These are phyloP conservation scores for Montipora foliosa DNA, from an alignment of 64 coral and sea anemone genomes.

Conservation along the genomic window DNA sequence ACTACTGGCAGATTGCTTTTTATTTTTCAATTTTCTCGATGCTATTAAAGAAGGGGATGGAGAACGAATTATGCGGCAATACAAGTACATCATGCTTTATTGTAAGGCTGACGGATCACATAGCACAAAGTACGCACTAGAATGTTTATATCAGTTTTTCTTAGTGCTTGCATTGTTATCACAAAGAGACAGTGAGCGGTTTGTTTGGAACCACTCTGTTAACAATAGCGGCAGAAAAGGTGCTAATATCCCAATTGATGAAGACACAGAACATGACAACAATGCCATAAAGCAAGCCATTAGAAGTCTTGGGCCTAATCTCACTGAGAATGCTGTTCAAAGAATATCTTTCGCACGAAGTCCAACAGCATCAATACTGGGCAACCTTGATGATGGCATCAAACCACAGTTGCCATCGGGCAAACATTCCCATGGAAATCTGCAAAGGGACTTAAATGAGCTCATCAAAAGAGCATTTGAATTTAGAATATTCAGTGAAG, in stretches of 20 bases:
- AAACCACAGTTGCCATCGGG: too few species aligned
- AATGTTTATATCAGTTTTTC: slow-evolving; percentile 37
- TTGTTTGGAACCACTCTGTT: slow-evolving; percentile 26
- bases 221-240: slow-evolving; percentile 37
- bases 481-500: too few species aligned
- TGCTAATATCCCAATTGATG: slow-evolving; percentile 59
- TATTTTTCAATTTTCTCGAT: too few species aligned
- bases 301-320: slow-evolving; percentile 1
- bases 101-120: slow-evolving; percentile 58
- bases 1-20: too few species aligned
- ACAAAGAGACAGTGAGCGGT: slow-evolving; percentile 21
- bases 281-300: slow-evolving; percentile 12
- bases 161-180: background rate
- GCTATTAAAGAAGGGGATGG: background rate
- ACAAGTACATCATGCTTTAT: slow-evolving; percentile 69
- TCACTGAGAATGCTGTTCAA: too few species aligned
- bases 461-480: too few species aligned
- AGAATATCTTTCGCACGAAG: too few species aligned
- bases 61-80: background rate
- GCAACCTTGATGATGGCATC: too few species aligned
- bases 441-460: too few species aligned
- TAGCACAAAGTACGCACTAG: slow-evolving; percentile 25
- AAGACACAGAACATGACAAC: slow-evolving; percentile 47
- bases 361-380: too few species aligned
- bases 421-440: too few species aligned